Conservation (phyloP, 2,888 invertebrate genomes). For the Pseudolycoriella hygida region DNA sequence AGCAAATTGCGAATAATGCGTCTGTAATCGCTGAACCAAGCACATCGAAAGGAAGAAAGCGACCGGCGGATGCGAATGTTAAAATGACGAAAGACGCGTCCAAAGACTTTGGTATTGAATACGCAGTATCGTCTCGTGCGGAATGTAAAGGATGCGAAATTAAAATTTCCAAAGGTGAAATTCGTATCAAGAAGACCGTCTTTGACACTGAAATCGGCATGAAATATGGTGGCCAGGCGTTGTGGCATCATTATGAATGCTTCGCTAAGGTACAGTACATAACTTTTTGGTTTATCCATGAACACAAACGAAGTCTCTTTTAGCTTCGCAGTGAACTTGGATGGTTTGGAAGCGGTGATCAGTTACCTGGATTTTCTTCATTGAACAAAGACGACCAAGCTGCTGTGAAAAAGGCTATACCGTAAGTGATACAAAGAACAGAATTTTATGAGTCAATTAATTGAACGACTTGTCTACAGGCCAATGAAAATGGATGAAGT, state of each 20-base stretch:
- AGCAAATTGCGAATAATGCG: slow-evolving; percentile 29
- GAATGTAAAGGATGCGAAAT: slow-evolving; percentile 69
- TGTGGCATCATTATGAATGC: slow-evolving; percentile 87
- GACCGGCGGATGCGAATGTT: slow-evolving; percentile 21
- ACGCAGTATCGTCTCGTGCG: slow-evolving; percentile 70
- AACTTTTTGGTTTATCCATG: background rate
- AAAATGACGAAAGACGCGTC: slow-evolving; percentile 25
- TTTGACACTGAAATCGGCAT: slow-evolving; percentile 62
- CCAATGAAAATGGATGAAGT: slow-evolving; percentile 27
- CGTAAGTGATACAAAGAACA: slow-evolving; percentile 35
- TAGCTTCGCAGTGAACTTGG: slow-evolving; percentile 45
- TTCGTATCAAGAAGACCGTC: slow-evolving; percentile 70
- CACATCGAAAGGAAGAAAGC: slow-evolving; percentile 35
- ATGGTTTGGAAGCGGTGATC: slow-evolving; percentile 52
- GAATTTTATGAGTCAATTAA: no score
- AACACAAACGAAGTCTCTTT: background rate
- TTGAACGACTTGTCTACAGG: slow-evolving; percentile 5
- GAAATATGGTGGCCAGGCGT: slow-evolving; percentile 64
- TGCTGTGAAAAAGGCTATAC: slow-evolving; percentile 41
- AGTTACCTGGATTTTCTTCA: slow-evolving; percentile 55
- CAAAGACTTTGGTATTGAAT: slow-evolving; percentile 61
- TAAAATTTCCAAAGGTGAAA: slow-evolving; percentile 55
- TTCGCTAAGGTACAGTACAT: slow-evolving; percentile 44
- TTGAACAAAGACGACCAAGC: slow-evolving; percentile 55
- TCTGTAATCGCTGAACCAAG: slow-evolving; percentile 30